Base-by-base conservation (phyloP, 2,113 vertebrate species). In the Vidua macroura region DNA sequence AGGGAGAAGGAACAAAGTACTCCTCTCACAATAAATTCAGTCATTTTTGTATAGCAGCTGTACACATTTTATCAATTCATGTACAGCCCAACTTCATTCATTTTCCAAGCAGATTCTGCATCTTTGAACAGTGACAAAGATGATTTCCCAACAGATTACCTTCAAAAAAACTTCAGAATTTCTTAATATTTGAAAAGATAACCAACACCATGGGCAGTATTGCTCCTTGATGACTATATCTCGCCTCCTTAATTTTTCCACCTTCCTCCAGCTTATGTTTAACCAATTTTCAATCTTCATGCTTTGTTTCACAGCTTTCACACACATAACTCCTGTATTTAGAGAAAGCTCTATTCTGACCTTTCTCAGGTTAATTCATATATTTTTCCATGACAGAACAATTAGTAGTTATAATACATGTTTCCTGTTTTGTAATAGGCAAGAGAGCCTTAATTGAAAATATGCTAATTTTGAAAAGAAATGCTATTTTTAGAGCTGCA, bases 401-500 rank as follows among this genome's bases (percentile, higher is more conserved):
- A 88, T 93, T 88, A 68, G 62, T 35, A 67, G 49, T 52, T 89
- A 83, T 56, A 13, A 30, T 48, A 39, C 64, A 33, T 90, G 30
- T 48, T 95, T 92, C 75, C 85, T 77, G 28, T 37, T 92, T 88
- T 76, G 49, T 39, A 80, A 82, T 52, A 62, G 58, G 24, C 53
- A 82, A 90, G 33, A 64, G 3, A 81, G 4, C 17, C 28, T 89
- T 85, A 84, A 83, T 79, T 95, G 90, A 95, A 97, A 96, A 95
- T 81, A 92, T 53, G 72, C 7, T 89, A 82, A 96, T 95, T 88
- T 87, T 59, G 85, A 78, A 92, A 81, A 64, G 12, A 95, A 93
- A 91, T 53, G 15, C 28, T 92, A 73, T 82, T 95, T 90, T 97
- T 96, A 63, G 88, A 86, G 66, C 33, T n/a, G 49, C 64, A 94